Evolutionary conservation across 2,113 vertebrate species (phyloP), one percentile per base, ranked within the genome.

Genomic region (Seriola quinqueradiata): DNA sequence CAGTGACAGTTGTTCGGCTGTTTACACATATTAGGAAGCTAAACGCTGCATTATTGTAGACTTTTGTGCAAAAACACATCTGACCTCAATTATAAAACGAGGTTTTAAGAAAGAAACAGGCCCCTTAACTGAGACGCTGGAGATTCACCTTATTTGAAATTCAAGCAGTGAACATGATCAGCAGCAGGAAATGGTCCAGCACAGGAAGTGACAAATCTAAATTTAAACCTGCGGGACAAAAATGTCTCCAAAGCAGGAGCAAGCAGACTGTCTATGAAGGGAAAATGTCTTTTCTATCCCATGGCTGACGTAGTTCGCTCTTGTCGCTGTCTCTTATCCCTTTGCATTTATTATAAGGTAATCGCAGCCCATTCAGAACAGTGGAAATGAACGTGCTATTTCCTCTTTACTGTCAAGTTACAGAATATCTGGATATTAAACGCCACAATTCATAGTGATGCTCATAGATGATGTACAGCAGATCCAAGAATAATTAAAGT

Each of bases 131-230:
- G 17, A 76, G 66, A 32, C 67, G 4, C 44, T 23, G 64, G 23
- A 79, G 61, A 75, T 70, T 82, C 32, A 75, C 34, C 69, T 77
- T 54, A 71, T 77, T 83, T 81, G 55, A 83, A 77, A 83, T 81
- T 79, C 65, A 60, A 25, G 48, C 34, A n/a, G 70, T 63, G 44
- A 23, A 74, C 60, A 16, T 65, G 65, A 78, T 72, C 14, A 19
- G 59, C 81, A 71, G 67, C 82, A 83, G 82, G 77, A 87, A 81
- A 63, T 73, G 76, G 59, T 63, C 54, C 69, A 46, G 57, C 66
- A 83, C 67, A 85, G 69, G 61, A 87, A 76, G 77, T 84, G 83
- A 82, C 77, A 64, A 57, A 58, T 84, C 76, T 75, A 81, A 76
- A 82, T 84, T 77, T 84, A 82, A 78, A 89, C 73, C n/a, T 6